Percentiles rank a stretch among this genome's conserved stretches.
phyloP scores from a whole-genome alignment of 2,888 invertebrate genomes.

The Coleophora deauratella region DNA sequence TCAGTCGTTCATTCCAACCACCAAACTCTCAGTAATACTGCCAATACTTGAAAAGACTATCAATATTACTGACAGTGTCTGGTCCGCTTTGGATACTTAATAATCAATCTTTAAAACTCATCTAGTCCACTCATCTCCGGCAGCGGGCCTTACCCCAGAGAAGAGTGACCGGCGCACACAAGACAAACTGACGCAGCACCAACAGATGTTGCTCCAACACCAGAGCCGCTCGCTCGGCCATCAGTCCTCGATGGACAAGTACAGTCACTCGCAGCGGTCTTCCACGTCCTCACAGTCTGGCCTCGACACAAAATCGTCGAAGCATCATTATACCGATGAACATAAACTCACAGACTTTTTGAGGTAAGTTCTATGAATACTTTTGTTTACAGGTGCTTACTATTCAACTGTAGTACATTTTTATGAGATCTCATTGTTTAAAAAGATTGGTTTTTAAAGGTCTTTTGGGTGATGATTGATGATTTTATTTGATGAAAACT shows the following conservation, averaged over 20 bases:
- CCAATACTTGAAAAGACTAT: too few species aligned
- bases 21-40: too few species aligned
- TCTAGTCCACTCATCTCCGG: too few species aligned
- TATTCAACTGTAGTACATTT: background rate
- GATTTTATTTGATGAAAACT: too few species aligned
- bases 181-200: conserved; percentile 74
- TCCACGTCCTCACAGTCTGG: conserved; percentile 53
- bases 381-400: background rate
- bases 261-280: conserved; percentile 61
- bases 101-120: too few species aligned
- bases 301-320: conserved; percentile 48
- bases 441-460: too few species aligned
- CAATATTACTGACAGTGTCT: too few species aligned
- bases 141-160: conserved; percentile 56
- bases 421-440: too few species aligned
- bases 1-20: too few species aligned
- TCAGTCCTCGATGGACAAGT: conserved; percentile 77
- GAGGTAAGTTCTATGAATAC: conserved; percentile 32
- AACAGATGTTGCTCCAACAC: conserved; percentile 79
- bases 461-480: too few species aligned
- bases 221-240: conserved; percentile 76
- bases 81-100: too few species aligned
- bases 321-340: conserved; percentile 71
- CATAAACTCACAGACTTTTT: conserved; percentile 83
- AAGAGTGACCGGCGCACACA: conserved; percentile 58